A percentile compares a stretch with the other conserved stretches of the same genome.
phyloP scores from a whole-genome alignment of 2,797 vertebrate genomes.

The Liparis tanakae region DNA sequence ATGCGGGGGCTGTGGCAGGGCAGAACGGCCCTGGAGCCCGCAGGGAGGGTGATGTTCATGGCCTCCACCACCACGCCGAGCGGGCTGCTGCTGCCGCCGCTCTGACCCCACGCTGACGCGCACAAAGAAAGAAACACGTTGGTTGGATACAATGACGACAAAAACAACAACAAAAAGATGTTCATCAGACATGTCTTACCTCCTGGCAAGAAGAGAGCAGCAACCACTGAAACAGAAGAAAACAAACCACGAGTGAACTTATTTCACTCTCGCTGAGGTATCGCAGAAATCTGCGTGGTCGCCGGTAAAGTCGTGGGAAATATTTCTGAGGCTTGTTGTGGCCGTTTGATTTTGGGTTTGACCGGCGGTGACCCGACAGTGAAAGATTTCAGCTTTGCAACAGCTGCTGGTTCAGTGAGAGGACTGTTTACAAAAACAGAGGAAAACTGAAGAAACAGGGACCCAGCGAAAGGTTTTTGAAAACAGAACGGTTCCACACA shows the following conservation, averaged over 20 bases:
- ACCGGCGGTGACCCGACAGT: conserved; percentile 25
- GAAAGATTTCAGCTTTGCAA: conserved; percentile 19
- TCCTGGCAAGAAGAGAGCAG: conserved; percentile 72
- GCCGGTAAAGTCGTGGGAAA: conserved; percentile 17
- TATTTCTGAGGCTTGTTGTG: conserved; percentile 1
- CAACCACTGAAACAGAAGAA: conserved; percentile 77
- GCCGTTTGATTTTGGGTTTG: conserved; percentile 5
- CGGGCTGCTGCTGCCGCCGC: conserved; percentile 29
- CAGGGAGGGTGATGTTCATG: conserved; percentile 82
- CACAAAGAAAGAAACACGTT: conserved; percentile 4
- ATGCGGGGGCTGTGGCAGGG: conserved; percentile 91
- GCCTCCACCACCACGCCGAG: conserved; percentile 86
- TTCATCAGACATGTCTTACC: conserved; percentile 65
- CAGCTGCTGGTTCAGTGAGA: conserved; percentile 50
- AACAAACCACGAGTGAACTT: not conserved
- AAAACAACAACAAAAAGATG: not conserved
- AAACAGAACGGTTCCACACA: not conserved
- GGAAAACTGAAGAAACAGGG: conserved; percentile 6
- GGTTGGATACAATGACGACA: not conserved
- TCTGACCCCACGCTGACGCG: conserved; percentile 75
- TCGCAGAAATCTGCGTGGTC: not conserved
- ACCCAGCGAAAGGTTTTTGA: not conserved
- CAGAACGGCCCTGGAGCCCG: conserved; percentile 83
- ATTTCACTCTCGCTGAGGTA: not conserved
- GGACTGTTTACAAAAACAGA: conserved; percentile 37